These are phyloP conservation scores for Anisognathus igniventris DNA, from an alignment of 2,797 vertebrate species.

Conservation along the genomic window DNA sequence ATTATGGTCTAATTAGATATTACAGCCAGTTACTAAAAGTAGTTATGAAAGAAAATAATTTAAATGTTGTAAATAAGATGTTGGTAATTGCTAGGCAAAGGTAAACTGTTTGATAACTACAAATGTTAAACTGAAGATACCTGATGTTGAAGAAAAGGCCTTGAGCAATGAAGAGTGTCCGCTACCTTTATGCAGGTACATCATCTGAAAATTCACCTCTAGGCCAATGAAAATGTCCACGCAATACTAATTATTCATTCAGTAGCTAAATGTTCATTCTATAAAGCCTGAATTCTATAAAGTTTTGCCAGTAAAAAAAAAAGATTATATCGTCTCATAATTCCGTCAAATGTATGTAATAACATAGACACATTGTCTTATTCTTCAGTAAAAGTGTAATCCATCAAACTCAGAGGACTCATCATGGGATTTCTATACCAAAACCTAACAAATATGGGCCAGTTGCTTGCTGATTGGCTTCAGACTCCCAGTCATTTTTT, in stretches of 20 bases:
- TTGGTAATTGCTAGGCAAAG: background rate
- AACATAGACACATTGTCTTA: background rate
- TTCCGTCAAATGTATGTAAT: background rate
- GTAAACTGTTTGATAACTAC: background rate
- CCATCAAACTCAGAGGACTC: background rate
- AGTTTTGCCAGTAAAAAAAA: background rate
- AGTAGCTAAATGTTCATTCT: background rate
- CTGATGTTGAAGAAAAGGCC: background rate
- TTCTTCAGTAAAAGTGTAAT: background rate
- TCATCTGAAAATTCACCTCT: background rate
- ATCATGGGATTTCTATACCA: background rate
- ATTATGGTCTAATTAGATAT: conserved; percentile 38
- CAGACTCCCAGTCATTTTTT: background rate
- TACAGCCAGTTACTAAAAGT: conserved; percentile 17
- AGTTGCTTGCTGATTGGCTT: background rate
- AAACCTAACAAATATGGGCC: background rate
- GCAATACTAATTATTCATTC: background rate
- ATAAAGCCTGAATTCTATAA: background rate
- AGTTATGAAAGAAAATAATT: background rate
- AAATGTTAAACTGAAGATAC: background rate
- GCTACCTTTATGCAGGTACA: background rate
- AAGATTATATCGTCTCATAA: background rate
- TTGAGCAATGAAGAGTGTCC: background rate
- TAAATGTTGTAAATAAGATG: background rate
- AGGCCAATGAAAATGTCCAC: background rate